phyloP scores from a whole-genome alignment of 2,797 vertebrate genomes.

The Chloroceryle inda region DNA sequence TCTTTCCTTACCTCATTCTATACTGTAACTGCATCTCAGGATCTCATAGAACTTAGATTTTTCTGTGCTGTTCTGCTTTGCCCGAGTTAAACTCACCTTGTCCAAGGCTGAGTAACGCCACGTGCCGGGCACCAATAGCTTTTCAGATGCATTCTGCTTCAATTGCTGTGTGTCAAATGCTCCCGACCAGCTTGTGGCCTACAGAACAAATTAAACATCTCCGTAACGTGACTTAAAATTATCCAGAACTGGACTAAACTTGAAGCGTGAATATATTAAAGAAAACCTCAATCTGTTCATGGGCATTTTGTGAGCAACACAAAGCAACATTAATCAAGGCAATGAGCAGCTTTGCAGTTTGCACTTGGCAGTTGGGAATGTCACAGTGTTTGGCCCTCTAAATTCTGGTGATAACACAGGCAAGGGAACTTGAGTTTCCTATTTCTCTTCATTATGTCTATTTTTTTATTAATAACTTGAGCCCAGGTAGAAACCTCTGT shows the following conservation, averaged over 20 bases:
- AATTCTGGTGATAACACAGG: not conserved
- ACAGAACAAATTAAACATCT: not conserved
- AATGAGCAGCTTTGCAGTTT: not conserved
- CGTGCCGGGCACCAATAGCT: not conserved
- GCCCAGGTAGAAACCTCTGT: not conserved
- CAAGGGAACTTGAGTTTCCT: not conserved
- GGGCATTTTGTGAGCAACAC: not conserved
- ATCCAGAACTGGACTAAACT: not conserved
- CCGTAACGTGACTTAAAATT: not conserved
- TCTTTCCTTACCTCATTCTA: not conserved
- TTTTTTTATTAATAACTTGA: not conserved
- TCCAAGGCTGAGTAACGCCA: not conserved
- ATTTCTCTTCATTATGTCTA: not conserved
- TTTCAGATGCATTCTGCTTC: not conserved
- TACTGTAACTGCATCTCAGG: not conserved
- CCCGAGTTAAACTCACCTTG: not conserved
- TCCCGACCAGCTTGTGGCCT: not conserved
- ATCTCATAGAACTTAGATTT: not conserved
- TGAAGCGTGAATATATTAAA: constrained; percentile 48
- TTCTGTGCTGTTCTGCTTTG: not conserved
- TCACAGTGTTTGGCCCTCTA: not conserved
- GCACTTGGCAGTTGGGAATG: not conserved
- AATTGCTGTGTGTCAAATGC: not conserved
- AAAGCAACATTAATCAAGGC: constrained; percentile 22
- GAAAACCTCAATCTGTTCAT: constrained; percentile 44